These are phyloP conservation scores for Peromyscus nudipes DNA, from an alignment of 2,797 vertebrate genomes.

Conservation along the genomic window DNA sequence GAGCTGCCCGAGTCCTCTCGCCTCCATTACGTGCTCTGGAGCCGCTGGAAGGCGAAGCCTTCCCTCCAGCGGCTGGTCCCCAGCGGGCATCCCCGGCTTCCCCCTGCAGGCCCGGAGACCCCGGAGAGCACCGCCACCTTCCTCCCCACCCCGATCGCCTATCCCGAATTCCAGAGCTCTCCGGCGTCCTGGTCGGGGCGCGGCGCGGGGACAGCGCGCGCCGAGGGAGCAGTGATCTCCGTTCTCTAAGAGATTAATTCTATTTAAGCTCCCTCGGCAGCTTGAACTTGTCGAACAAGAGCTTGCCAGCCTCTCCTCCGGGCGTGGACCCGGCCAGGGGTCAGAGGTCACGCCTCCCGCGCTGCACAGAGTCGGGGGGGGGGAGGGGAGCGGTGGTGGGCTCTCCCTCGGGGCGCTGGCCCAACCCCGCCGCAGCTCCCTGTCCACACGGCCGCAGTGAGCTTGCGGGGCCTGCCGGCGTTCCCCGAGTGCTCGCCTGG, in stretches of 20 bases:
- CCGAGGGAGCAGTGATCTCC: constrained; percentile 15
- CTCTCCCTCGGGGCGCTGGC: neutral
- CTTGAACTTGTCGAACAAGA: constrained; percentile 81
- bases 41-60: neutral
- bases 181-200: neutral
- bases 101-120: neutral
- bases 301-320: constrained; percentile 59
- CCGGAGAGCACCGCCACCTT: neutral
- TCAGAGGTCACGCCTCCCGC: constrained; percentile 68
- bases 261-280: constrained; percentile 60
- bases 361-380: neutral
- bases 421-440: neutral
- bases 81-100: neutral
- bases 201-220: constrained; percentile 36
- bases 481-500: neutral
- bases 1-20: neutral
- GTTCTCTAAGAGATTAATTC: constrained; percentile 75
- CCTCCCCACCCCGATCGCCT: neutral
- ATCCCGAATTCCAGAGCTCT: neutral
- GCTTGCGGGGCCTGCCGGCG: neutral
- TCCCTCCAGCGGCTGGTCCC: neutral
- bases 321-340: constrained; percentile 63
- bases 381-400: neutral
- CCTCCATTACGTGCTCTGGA: neutral
- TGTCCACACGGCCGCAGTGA: neutral